These are phyloP conservation scores for Stegana nigrithorax DNA, from an alignment of 2,888 invertebrate genomes.

Conservation along the genomic window DNA sequence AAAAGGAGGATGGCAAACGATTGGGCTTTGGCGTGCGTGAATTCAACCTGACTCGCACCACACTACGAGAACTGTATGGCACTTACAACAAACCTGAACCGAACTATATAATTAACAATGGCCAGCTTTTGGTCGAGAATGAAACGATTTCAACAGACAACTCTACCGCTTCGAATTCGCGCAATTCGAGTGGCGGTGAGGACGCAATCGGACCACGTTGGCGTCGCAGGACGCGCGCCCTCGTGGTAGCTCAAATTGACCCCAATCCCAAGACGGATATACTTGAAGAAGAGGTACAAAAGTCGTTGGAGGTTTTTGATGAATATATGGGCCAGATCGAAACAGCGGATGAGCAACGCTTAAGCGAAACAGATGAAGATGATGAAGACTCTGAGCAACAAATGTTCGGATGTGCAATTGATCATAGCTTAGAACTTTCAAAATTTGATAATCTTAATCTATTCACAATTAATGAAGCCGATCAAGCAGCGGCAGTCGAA, in stretches of 20 bases:
- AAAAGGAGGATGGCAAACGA: constrained; percentile 38
- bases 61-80: constrained; percentile 62
- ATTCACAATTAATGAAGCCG: no score
- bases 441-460: no score
- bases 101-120: constrained; percentile 32
- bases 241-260: constrained; percentile 28
- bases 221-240: constrained; percentile 11
- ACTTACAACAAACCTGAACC: constrained; percentile 45
- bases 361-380: no score
- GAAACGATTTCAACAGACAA: constrained; percentile 25
- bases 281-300: constrained; percentile 18
- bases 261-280: not conserved
- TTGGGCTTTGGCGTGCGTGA: constrained; percentile 60
- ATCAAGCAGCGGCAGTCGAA: no score
- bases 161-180: constrained; percentile 30
- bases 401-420: no score
- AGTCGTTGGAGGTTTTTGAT: constrained; percentile 40
- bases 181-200: constrained; percentile 20
- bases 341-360: no score
- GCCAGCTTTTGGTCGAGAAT: constrained; percentile 31
- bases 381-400: no score
- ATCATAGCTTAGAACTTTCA: no score
- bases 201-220: not conserved
- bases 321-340: constrained; percentile 36
- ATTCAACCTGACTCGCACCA: constrained; percentile 62